Base-by-base conservation (phyloP, 1,140 invertebrate species). In the Brachystomella parvula region DNA sequence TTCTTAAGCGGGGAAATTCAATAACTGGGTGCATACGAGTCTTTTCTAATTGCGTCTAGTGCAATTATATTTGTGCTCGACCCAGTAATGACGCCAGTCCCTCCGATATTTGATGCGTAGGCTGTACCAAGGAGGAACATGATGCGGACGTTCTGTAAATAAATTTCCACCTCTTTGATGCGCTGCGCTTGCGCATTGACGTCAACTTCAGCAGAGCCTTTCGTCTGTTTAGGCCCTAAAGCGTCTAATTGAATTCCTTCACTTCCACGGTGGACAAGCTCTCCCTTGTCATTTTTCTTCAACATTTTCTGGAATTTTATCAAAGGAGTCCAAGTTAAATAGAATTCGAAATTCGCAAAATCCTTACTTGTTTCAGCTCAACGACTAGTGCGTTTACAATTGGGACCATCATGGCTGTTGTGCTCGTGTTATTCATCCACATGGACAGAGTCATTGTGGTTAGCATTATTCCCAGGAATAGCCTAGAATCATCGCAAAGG, bases 61-160 rank as follows among this genome's bases (percentile, higher is more conserved):
- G 92, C 86, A 0, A 92, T 88, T 15, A 94, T 81, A 78, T 96
- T 96, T 28, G 92, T 92, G 6, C 87, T 88, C 0, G 90, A 93
- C 3, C 92, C 93, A 2, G 92, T 92, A 26, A 73, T 70, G 19
- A 70, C 67, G 26, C 71, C 71, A 28, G 71, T 73, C 29, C 71
- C 71, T 3, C 71, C 72, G 47, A 73, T 71, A 62, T 73, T 73
- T 28, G 64, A 67, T 30, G 69, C 33, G 64, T 71, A 73, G 19
- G 69, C 69, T 15, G 69, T 71, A 9, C 70, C 72, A 0, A 73
- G 31, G 21, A 73, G 60, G 62, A 73, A 73, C 72, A 71, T 70
- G 6, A 65, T 67, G 65, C 69, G 66, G 21, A 73, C 32, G 35
- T 69, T 57, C 33, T 62, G 31, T 30, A 73, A 68, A 62, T 68